Conservation (phyloP, 2,797 vertebrate genomes). For the Echeneis naucrates region DNA sequence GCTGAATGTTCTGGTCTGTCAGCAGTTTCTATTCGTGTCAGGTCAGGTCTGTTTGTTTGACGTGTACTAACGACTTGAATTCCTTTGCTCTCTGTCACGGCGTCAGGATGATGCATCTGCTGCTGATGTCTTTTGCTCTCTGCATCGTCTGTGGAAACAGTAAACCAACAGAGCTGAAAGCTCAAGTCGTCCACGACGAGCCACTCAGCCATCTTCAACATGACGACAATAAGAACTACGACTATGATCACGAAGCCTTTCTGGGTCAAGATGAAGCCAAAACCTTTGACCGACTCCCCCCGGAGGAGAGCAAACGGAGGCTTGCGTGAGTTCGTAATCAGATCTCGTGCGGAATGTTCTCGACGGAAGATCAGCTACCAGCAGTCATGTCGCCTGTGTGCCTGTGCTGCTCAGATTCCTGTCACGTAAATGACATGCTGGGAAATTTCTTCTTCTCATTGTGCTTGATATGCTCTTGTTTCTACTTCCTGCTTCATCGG, state of each 20-base stretch:
- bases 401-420: background rate
- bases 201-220: slow-evolving; percentile 89
- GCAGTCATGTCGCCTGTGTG: background rate
- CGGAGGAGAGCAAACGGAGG: slow-evolving; percentile 92
- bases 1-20: too few relatives aligned
- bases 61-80: too few relatives aligned
- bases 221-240: slow-evolving; percentile 87
- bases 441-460: background rate
- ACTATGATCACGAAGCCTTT: slow-evolving; percentile 95
- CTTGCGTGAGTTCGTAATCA: slow-evolving; percentile 84
- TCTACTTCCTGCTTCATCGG: background rate
- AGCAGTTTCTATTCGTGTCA: too few relatives aligned
- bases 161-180: slow-evolving; percentile 93
- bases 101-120: slow-evolving; percentile 84
- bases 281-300: slow-evolving; percentile 89
- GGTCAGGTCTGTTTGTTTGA: too few relatives aligned
- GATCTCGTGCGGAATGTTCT: too few relatives aligned
- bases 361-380: too few relatives aligned
- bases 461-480: background rate
- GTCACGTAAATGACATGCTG: background rate
- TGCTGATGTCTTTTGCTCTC: slow-evolving; percentile 84
- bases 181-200: slow-evolving; percentile 87
- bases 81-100: background rate
- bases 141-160: slow-evolving; percentile 82
- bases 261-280: slow-evolving; percentile 91